Percentiles rank a stretch among this genome's conserved stretches.
phyloP scores from a whole-genome alignment of 2,888 invertebrate species.

The Elegia similella region DNA sequence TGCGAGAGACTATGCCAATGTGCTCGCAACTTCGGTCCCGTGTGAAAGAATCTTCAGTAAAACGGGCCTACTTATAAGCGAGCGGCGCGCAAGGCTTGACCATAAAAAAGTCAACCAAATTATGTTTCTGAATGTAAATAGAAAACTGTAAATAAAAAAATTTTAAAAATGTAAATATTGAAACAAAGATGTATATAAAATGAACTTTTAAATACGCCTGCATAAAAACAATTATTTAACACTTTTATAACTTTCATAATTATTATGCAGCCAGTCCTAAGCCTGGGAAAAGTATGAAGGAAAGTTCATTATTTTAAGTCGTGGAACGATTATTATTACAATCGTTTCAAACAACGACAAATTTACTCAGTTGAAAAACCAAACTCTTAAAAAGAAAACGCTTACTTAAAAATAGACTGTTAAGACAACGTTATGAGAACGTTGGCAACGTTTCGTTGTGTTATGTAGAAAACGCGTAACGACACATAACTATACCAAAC shows the following conservation, averaged over 20 bases:
- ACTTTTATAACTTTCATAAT: too few species aligned
- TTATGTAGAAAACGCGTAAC: slow-evolving; percentile 26
- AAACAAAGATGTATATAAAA: too few species aligned
- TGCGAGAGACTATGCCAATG: neutral
- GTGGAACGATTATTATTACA: too few species aligned
- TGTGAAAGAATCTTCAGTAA: slow-evolving; percentile 6
- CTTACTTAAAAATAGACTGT: neutral
- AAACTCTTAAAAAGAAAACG: neutral
- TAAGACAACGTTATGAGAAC: neutral
- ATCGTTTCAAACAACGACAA: neutral
- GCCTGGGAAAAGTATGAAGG: too few species aligned
- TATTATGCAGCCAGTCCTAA: too few species aligned
- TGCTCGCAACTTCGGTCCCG: slow-evolving; percentile 2
- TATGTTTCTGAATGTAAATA: slow-evolving; percentile 5
- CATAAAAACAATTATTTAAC: too few species aligned
- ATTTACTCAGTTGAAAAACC: neutral
- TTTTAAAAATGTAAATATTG: too few species aligned
- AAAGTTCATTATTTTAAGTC: too few species aligned
- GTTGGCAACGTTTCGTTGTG: neutral
- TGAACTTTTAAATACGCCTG: too few species aligned
- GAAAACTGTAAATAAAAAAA: slow-evolving; percentile 9
- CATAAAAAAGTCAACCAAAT: neutral
- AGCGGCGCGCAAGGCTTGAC: neutral
- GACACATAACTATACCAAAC: slow-evolving; percentile 24
- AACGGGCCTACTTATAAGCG: neutral